phyloP scores from a whole-genome alignment of 2,797 vertebrate genomes.

The Trematomus bernacchii region DNA sequence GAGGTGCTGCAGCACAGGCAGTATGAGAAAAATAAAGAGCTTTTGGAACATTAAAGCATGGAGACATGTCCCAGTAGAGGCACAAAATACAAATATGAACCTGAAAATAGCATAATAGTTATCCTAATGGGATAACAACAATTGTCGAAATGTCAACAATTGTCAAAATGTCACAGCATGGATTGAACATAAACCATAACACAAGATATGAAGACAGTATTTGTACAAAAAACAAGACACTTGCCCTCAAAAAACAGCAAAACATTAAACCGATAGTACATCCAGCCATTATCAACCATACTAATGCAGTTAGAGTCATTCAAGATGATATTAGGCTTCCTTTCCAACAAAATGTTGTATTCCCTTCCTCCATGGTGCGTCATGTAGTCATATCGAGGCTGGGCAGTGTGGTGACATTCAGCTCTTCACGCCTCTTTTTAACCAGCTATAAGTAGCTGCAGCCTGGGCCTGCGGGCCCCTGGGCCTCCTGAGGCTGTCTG shows the following conservation, averaged over 20 bases:
- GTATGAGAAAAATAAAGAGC: no score
- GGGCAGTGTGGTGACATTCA: background rate
- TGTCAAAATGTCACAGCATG: no score
- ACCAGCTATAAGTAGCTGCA: constrained; percentile 8
- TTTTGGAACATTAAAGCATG: no score
- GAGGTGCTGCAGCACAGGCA: no score
- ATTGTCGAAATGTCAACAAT: no score
- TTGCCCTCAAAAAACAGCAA: background rate
- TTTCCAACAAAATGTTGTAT: background rate
- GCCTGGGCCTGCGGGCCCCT: constrained; percentile 21
- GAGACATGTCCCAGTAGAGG: no score
- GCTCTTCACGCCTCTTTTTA: background rate
- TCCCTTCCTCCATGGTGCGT: background rate
- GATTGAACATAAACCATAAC: background rate
- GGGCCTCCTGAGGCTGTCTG: constrained; percentile 47
- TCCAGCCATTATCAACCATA: background rate
- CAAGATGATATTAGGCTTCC: background rate
- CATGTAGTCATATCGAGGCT: background rate
- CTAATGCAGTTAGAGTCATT: no score
- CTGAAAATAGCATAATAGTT: no score
- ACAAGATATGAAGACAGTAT: no score
- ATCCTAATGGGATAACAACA: no score
- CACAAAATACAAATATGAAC: no score
- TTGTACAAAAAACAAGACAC: background rate
- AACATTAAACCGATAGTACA: background rate